These are phyloP conservation scores for Chymomyza caudatula DNA, from an alignment of 2,888 invertebrate genomes.

Conservation along the genomic window DNA sequence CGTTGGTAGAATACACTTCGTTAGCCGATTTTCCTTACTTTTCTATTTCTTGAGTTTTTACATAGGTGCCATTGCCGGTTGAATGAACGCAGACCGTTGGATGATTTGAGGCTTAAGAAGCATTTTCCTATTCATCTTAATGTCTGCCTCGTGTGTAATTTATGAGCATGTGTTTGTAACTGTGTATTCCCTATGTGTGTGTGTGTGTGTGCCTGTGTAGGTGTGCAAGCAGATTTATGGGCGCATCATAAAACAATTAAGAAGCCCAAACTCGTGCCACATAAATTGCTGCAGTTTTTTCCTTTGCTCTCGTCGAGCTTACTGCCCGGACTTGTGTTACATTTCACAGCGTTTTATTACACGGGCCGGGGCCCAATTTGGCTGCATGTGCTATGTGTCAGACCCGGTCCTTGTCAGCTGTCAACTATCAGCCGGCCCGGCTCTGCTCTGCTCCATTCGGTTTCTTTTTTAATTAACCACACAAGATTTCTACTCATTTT, in stretches of 20 bases:
- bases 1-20: background rate
- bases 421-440: background rate
- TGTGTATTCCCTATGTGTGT: slow-evolving; percentile 21
- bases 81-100: slow-evolving; percentile 42
- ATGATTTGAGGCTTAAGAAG: slow-evolving; percentile 21
- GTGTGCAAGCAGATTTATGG: slow-evolving; percentile 60
- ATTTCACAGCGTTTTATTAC: slow-evolving; percentile 68
- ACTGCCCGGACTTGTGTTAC: slow-evolving; percentile 51
- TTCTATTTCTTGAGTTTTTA: background rate
- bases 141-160: slow-evolving; percentile 53
- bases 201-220: slow-evolving; percentile 17
- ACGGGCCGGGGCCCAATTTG: slow-evolving; percentile 23
- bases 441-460: slow-evolving; percentile 3
- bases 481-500: slow-evolving; percentile 71
- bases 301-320: slow-evolving; percentile 2
- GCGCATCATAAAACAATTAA: slow-evolving; percentile 73
- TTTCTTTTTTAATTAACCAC: slow-evolving; percentile 68
- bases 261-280: slow-evolving; percentile 72
- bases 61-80: slow-evolving; percentile 11
- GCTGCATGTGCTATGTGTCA: background rate
- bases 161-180: slow-evolving; percentile 42
- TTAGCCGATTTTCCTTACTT: background rate
- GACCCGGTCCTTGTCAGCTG: slow-evolving; percentile 16
- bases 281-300: slow-evolving; percentile 57
- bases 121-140: slow-evolving; percentile 58